Conservation (phyloP, 2,888 invertebrate species). For the Brachynemurus nebulosus region DNA sequence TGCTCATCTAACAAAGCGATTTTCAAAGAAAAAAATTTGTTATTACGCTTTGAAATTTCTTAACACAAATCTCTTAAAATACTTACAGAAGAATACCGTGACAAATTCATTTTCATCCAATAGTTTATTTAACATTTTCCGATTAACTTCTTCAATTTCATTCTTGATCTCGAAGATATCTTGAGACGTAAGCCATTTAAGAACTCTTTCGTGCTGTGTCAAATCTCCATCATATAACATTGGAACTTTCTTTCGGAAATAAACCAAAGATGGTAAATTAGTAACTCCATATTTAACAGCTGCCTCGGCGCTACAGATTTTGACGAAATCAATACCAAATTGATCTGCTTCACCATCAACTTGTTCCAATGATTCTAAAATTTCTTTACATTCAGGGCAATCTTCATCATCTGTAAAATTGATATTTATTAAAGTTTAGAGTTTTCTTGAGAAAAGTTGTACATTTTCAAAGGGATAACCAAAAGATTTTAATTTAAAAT, state of each 20-base stretch:
- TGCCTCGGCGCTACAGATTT: slow-evolving; percentile 70
- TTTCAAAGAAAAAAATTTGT: background rate
- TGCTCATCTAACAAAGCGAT: slow-evolving; percentile 52
- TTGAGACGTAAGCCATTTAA: slow-evolving; percentile 84
- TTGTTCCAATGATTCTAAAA: slow-evolving; percentile 78
- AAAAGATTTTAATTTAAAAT: background rate
- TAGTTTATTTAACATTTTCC: slow-evolving; percentile 90
- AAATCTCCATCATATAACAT: slow-evolving; percentile 83
- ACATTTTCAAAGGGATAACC: background rate
- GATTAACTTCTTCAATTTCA: slow-evolving; percentile 93
- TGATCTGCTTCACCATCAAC: slow-evolving; percentile 92
- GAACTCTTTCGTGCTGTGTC: slow-evolving; percentile 69
- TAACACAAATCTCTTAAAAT: slow-evolving; percentile 6
- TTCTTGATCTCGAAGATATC: slow-evolving; percentile 92
- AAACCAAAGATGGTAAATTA: slow-evolving; percentile 73
- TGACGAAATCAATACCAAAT: slow-evolving; percentile 89
- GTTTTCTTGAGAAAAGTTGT: background rate
- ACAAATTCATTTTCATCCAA: slow-evolving; percentile 90
- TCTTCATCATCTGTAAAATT: slow-evolving; percentile 62
- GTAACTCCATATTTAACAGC: slow-evolving; percentile 71
- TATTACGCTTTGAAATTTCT: slow-evolving; percentile 5
- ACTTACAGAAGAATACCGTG: slow-evolving; percentile 90
- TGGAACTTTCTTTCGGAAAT: slow-evolving; percentile 67
- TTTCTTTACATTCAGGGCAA: slow-evolving; percentile 83
- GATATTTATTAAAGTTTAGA: slow-evolving; percentile 25